phyloP scores from a whole-genome alignment of 1,140 invertebrate species.

The Belonocnema kinseyi region DNA sequence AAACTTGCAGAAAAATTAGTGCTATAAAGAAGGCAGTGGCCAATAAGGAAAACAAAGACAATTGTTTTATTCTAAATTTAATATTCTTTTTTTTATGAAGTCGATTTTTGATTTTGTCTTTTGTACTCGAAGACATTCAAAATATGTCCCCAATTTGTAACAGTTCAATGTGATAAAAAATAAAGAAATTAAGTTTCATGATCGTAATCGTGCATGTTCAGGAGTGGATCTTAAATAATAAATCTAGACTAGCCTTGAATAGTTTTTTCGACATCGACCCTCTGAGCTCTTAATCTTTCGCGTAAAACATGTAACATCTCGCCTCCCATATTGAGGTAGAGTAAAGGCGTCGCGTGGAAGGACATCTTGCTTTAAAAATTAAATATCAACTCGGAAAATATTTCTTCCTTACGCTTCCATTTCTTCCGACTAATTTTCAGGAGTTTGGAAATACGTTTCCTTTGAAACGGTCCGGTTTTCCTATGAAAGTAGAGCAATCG shows the following conservation, averaged over 20 bases:
- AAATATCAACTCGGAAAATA: not conserved
- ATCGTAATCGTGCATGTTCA: not conserved
- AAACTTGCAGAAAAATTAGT: too few relatives aligned
- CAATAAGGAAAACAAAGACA: not conserved
- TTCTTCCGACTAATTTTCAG: not conserved
- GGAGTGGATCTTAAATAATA: constrained; percentile 20
- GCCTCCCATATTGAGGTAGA: constrained; percentile 94
- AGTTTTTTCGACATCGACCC: constrained; percentile 85
- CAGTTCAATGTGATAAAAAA: not conserved
- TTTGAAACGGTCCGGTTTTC: constrained; percentile 2
- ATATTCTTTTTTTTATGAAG: constrained; percentile 17
- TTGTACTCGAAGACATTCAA: not conserved
- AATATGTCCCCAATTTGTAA: not conserved
- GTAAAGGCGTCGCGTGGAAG: constrained; percentile 83
- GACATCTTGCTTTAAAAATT: constrained; percentile 72
- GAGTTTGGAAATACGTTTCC: constrained; percentile 8
- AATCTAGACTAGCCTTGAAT: constrained; percentile 82
- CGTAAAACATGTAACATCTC: constrained; percentile 97
- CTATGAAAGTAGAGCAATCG: not conserved
- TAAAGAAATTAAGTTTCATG: constrained; percentile 8
- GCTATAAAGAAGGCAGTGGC: too few relatives aligned
- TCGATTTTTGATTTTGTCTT: not conserved
- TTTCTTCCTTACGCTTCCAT: not conserved
- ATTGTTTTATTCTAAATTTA: not conserved
- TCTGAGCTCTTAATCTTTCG: constrained; percentile 91